Evolutionary conservation across 2,113 vertebrate genomes (phyloP).

Genomic region (Eolophus roseicapilla): DNA sequence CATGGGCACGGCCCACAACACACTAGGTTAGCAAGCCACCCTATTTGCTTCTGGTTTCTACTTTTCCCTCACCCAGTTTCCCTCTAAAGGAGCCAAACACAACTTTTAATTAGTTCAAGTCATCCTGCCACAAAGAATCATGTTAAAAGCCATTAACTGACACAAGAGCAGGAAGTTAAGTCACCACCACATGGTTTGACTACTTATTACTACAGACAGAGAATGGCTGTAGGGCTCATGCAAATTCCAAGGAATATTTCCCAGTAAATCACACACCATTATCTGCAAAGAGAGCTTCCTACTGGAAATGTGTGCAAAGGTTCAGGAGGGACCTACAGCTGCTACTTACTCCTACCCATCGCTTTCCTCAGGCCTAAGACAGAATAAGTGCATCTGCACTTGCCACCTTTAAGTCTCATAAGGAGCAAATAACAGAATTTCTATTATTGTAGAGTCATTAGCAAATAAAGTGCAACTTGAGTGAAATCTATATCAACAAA

Average conservation of each 20-base stretch:
- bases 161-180: slow-evolving; percentile 32
- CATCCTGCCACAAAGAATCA: not conserved
- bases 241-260: slow-evolving; percentile 12
- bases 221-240: not conserved
- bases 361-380: not conserved
- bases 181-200: not conserved
- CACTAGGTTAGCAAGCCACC: not conserved
- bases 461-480: not conserved
- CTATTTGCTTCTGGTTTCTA: not conserved
- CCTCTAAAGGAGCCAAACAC: not conserved
- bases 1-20: not conserved
- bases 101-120: slow-evolving; percentile 27
- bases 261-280: not conserved
- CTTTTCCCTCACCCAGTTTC: slow-evolving; percentile 1
- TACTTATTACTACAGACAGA: not conserved
- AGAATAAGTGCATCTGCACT: not conserved
- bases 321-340: not conserved
- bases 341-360: not conserved
- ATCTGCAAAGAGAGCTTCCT: not conserved
- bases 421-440: not conserved
- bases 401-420: not conserved
- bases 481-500: not conserved
- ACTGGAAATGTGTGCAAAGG: not conserved
- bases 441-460: not conserved
- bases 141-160: slow-evolving; percentile 8